Conservation (phyloP, 2,113 vertebrate species). For the Callipepla squamata region DNA sequence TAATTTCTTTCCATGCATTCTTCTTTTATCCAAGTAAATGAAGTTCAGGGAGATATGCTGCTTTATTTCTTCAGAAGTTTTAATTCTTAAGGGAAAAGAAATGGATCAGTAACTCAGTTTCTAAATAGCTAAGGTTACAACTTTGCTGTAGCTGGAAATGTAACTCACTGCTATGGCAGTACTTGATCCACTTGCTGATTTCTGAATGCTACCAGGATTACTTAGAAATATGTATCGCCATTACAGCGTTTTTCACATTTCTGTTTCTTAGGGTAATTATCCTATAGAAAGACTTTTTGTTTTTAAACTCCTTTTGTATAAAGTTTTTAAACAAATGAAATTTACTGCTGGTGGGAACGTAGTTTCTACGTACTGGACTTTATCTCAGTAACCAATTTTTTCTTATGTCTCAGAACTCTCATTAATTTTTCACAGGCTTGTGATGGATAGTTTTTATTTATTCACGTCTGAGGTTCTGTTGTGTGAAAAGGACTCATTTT, state of each 20-base stretch:
- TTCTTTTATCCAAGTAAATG: conserved; percentile 17
- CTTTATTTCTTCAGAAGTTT: conserved; percentile 4
- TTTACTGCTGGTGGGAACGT: conserved; percentile 40
- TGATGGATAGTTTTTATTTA: conserved; percentile 98
- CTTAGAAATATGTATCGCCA: not conserved
- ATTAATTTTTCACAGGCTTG: conserved; percentile 93
- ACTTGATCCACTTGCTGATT: not conserved
- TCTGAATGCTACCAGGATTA: not conserved
- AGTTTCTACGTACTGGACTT: conserved; percentile 74
- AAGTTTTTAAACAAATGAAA: conserved; percentile 31
- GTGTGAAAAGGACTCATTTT: conserved; percentile 98
- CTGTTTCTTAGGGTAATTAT: conserved; percentile 15
- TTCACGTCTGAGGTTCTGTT: conserved; percentile 92
- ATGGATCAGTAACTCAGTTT: not conserved
- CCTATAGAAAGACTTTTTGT: not conserved
- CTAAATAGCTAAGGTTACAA: conserved; percentile 1
- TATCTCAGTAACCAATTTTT: conserved; percentile 79
- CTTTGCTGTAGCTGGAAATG: not conserved
- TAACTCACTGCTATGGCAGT: not conserved
- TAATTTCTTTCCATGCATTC: not conserved
- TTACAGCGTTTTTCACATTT: conserved; percentile 17
- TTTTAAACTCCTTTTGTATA: not conserved
- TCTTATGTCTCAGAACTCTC: conserved; percentile 82
- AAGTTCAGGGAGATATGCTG: not conserved
- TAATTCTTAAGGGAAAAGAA: not conserved